Evolutionary conservation across 2,797 vertebrate species (phyloP).

Genomic region (Emys orbicularis): DNA sequence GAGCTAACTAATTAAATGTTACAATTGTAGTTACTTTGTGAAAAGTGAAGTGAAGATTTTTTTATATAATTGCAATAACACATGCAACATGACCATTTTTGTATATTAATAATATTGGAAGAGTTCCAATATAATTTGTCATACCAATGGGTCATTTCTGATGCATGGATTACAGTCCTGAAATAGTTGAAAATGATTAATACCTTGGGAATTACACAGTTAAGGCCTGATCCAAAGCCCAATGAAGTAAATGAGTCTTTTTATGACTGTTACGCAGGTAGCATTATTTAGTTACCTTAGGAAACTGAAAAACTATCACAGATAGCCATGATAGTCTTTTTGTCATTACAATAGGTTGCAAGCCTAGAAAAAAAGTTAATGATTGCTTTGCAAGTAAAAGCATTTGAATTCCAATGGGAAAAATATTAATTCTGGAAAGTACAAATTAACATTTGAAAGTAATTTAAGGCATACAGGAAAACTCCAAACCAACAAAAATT

Average conservation of each 20-base stretch:
- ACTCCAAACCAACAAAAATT: neutral
- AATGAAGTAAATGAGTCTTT: neutral
- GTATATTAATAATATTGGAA: neutral
- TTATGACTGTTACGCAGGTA: neutral
- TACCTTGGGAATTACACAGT: neutral
- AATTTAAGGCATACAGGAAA: neutral
- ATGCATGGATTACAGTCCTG: neutral
- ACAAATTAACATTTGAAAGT: neutral
- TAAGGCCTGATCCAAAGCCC: neutral
- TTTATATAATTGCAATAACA: conserved; percentile 28
- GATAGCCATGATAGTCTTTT: neutral
- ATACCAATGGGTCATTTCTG: neutral
- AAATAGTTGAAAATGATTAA: neutral
- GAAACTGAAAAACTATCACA: neutral
- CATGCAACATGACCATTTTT: neutral
- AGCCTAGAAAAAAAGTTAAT: neutral
- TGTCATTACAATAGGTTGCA: neutral
- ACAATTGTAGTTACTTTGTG: neutral
- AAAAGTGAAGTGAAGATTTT: neutral
- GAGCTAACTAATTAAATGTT: neutral
- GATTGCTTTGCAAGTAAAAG: neutral
- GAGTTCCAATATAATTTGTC: neutral
- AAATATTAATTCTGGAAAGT: accelerated
- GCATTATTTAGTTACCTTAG: neutral
- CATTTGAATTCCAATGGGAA: neutral